Percentiles rank a stretch among this genome's conserved stretches.
phyloP scores from a whole-genome alignment of 2,113 vertebrate species.

The Chloebia gouldiae region DNA sequence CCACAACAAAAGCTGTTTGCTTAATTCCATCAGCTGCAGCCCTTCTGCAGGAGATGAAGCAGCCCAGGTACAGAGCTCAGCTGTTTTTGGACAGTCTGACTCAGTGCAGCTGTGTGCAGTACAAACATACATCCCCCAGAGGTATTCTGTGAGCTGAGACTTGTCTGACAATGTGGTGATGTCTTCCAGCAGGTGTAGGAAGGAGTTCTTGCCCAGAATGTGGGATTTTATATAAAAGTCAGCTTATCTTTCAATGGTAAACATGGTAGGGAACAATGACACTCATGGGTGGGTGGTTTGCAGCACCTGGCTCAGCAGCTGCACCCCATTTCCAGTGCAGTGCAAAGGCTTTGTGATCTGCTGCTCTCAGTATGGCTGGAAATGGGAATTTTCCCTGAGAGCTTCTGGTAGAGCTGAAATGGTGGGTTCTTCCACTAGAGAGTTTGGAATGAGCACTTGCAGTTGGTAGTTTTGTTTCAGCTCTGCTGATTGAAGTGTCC shows the following conservation, averaged over 20 bases:
- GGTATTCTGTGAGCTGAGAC: background rate
- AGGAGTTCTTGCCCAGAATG: background rate
- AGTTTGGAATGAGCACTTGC: background rate
- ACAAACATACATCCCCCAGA: background rate
- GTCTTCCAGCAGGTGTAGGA: background rate
- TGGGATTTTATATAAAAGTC: background rate
- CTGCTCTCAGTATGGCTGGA: background rate
- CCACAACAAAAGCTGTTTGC: background rate
- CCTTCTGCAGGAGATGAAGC: background rate
- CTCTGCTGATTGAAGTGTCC: background rate
- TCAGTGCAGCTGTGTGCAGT: background rate
- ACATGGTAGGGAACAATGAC: accelerated
- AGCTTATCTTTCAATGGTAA: background rate
- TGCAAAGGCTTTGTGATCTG: background rate
- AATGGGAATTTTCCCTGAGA: background rate
- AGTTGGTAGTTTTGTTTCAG: background rate
- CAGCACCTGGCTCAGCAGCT: background rate
- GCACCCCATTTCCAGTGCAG: background rate
- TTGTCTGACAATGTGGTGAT: accelerated
- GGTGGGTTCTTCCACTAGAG: background rate
- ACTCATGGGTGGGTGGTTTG: accelerated
- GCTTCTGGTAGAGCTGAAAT: background rate
- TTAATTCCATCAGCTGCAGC: background rate
- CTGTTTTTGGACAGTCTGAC: background rate
- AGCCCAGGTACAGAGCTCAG: background rate